Percentiles rank a stretch among this genome's conserved stretches.
These are phyloP conservation scores for Cryptotermes secundus DNA, from an alignment of 1,140 invertebrate genomes.

Conservation along the genomic window DNA sequence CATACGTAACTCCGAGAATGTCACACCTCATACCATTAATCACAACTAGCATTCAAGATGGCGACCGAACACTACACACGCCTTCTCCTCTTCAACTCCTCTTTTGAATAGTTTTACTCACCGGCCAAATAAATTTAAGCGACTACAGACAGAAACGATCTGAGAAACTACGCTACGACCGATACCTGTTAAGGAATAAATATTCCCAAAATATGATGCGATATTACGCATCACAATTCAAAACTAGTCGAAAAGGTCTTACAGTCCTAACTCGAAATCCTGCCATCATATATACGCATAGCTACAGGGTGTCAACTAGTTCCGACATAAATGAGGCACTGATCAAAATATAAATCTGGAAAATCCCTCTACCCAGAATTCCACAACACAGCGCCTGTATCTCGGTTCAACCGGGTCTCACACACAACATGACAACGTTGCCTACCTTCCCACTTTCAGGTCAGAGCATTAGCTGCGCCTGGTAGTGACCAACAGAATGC, in stretches of 20 bases:
- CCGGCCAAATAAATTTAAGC: not conserved
- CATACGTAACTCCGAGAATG: too few species aligned
- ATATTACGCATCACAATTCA: too few species aligned
- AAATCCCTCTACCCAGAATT: not conserved
- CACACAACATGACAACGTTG: conserved; percentile 8
- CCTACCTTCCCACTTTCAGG: not conserved
- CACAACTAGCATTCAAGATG: not conserved
- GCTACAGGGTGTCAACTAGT: not conserved
- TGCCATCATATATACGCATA: not conserved
- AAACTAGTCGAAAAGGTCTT: too few species aligned
- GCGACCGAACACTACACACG: not conserved
- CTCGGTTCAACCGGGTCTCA: not conserved
- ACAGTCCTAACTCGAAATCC: too few species aligned
- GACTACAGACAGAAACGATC: not conserved
- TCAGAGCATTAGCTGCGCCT: not conserved
- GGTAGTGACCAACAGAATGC: not conserved
- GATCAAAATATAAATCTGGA: not conserved
- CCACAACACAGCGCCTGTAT: not conserved
- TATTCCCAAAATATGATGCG: too few species aligned
- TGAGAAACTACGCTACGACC: too few species aligned
- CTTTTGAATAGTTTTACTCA: not conserved
- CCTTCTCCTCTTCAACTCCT: not conserved
- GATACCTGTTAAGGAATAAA: too few species aligned
- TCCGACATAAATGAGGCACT: not conserved
- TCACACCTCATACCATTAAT: not conserved